Evolutionary conservation across 2,797 vertebrate genomes (phyloP), one percentile per base, ranked within the genome.

Genomic region (Scolopax rusticola): DNA sequence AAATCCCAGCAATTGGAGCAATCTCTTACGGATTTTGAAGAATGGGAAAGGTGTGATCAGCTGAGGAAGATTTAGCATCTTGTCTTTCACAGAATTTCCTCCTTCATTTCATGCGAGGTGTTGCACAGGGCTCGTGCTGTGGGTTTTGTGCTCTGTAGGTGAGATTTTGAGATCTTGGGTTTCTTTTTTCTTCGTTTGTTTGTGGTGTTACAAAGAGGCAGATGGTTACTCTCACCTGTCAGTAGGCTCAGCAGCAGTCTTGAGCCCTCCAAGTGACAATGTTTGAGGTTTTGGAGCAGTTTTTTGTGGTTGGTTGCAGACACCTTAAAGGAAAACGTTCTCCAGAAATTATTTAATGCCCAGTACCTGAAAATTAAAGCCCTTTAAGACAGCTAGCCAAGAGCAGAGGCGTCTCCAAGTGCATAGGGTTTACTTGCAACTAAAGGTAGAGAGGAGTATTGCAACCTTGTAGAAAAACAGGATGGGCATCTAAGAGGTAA

Each of bases 141-240:
- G 56, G 12, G 3, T 12, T 47, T 47, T 47, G 45, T 47, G 45
- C 45, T 47, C 45, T 47, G 45, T 47, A 23, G 45, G 45, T 54
- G 71, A 89, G 28, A 51, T 36, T 7, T 65, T 57, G 64, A 90
- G 38, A 63, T 36, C 11, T 63, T 70, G 43, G 15, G 9, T 86
- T 73, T 27, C 4, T 43, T 28, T 12, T 45, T 41, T 50, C 76
- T 74, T 17, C 28, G 3, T 68, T 27, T 74, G 14, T 71, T 90
- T 84, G 36, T 82, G 69, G 54, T 69, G 7, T 50, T 60, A 11
- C 0, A 15, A 32, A 56, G 73, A 65, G 69, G 30, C 36, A 51
- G 43, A 47, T 88, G 70, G 88, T 91, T 93, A 32, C 56, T 88
- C n/a, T 82, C 36, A 65, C 54, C 70, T 87, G n/a, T 73, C 83